These are phyloP conservation scores for Mimachlamys varia DNA, from an alignment of 2,888 invertebrate genomes.

Conservation along the genomic window DNA sequence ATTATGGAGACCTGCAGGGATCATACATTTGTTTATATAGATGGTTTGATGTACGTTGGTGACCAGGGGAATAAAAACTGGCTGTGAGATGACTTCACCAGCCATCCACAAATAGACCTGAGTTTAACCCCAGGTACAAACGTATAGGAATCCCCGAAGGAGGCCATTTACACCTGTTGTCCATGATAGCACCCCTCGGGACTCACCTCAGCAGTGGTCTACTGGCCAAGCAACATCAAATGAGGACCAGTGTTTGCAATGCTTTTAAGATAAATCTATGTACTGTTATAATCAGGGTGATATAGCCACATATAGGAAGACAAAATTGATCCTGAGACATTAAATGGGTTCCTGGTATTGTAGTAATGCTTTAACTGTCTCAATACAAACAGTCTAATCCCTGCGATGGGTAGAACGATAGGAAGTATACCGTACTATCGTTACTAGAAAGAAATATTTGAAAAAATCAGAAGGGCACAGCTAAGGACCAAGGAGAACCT, in stretches of 20 bases:
- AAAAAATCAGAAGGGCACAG: too few species aligned
- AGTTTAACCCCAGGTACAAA: background rate
- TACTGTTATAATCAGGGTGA: too few species aligned
- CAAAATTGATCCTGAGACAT: too few species aligned
- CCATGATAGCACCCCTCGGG: background rate
- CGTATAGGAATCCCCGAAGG: background rate
- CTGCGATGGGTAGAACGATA: too few species aligned
- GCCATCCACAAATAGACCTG: background rate
- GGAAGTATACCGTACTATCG: too few species aligned
- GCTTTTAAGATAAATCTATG: background rate
- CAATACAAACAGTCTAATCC: too few species aligned
- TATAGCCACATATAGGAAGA: background rate
- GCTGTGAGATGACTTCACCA: background rate
- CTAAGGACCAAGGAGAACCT: too few species aligned
- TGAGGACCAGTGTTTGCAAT: background rate
- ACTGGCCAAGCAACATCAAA: background rate
- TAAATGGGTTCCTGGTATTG: too few species aligned
- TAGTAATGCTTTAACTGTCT: too few species aligned
- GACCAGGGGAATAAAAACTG: background rate
- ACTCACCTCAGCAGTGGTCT: background rate
- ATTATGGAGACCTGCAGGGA: background rate
- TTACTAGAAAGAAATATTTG: too few species aligned
- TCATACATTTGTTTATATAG: background rate
- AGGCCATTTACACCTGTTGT: background rate
- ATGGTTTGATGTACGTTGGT: background rate